Conservation (phyloP, 1,140 invertebrate genomes). For the Bombyx mandarina region DNA sequence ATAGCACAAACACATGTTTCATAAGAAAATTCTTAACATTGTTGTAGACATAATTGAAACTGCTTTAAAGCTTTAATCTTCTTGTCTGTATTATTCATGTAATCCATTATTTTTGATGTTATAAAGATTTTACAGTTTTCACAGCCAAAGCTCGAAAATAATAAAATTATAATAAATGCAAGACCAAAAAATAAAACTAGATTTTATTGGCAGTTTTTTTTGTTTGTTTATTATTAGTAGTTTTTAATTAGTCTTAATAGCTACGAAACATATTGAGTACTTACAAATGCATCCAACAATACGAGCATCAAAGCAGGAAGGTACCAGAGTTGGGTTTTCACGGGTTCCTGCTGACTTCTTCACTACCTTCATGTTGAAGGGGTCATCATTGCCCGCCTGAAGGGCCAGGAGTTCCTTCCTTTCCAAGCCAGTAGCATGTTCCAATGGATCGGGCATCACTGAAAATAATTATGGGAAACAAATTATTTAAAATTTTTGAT, state of each 20-base stretch:
- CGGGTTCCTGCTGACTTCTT: constrained; percentile 87
- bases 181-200: no score
- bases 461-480: constrained; percentile 6
- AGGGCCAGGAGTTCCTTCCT: constrained; percentile 89
- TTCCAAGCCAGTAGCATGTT: constrained; percentile 94
- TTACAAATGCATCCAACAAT: constrained; percentile 95
- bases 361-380: constrained; percentile 87
- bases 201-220: not conserved
- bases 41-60: no score
- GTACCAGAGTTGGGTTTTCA: constrained; percentile 89
- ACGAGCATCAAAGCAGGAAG: constrained; percentile 89
- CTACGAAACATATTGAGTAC: constrained; percentile 14
- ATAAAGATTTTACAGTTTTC: no score
- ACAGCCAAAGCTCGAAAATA: no score
- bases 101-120: no score
- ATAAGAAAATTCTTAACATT: no score
- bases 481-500: no score
- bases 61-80: no score
- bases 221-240: not conserved
- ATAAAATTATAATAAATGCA: no score
- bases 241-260: not conserved
- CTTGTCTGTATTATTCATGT: no score
- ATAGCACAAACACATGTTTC: no score
- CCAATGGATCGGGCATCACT: constrained; percentile 87
- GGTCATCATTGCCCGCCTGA: constrained; percentile 90